Evolutionary conservation across 2,888 invertebrate species (phyloP), one percentile per base, ranked within the genome.

Genomic region (Lysandra coridon): DNA sequence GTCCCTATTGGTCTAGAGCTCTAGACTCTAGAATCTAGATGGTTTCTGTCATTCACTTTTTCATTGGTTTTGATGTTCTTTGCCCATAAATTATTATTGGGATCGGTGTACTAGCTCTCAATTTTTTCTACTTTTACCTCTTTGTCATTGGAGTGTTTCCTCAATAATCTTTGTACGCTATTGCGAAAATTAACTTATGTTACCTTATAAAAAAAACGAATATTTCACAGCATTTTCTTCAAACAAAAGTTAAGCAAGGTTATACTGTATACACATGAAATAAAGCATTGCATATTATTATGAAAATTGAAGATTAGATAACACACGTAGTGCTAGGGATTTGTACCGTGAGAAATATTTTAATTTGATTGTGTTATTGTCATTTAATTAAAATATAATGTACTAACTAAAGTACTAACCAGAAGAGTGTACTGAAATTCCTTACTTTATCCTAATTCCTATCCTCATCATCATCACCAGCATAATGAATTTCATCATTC

Each of bases 281-380:
- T 30, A 30, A 64, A 7, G 5, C 4, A 69, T 69, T 69, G 14
- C 69, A 33, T 69, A 33, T 64, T 12, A 30, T 33, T 33, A 17
- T 69, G 33, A 69, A 69, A 37, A 33, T 69, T 12, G 3, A 23
- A 37, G 69, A 69, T 23, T 69, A 69, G 33, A 37, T 69, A 69
- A 37, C 69, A 69, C 69, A 69, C 33, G 69, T 37, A 69, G 30
- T 53, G n/a, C 60, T 62, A 62, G 23, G 30, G 23, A 23, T 30
- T 62, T 62, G 7, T 64, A 30, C 64, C 23, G 64, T 64, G 64
- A 64, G 64, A 64, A 64, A 64, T 64, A 64, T 64, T 64, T 30
- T 64, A 64, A 64, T 64, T 64, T 64, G 30, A 64, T 23, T 64
- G 3, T 4, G 30, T 12, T 64, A 12, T 30, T 64, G 23, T 30